Evolutionary conservation across 2,113 vertebrate species (phyloP), one percentile per base, ranked within the genome.

Genomic region (Poecile atricapillus): DNA sequence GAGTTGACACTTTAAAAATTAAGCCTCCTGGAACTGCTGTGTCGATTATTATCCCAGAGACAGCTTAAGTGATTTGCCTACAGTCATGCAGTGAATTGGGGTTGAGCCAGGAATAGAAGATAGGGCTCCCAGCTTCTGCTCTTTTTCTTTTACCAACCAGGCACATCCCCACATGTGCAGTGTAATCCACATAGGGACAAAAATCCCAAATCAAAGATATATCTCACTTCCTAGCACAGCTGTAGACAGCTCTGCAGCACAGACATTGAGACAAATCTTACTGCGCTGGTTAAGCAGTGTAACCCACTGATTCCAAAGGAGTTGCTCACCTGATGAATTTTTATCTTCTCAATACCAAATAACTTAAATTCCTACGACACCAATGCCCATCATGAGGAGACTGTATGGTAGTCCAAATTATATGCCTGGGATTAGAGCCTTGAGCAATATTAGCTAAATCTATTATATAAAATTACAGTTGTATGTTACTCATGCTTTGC

Each of bases 51-150:
- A 96, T 93, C 80, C 88, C 83, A 86, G 92, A 93, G 92, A 91
- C 87, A 96, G 94, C 93, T 96, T 95, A 96, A 96, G 83, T 86
- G 94, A 95, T 97, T 96, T 97, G 93, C 80, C 70, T 92, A 92
- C 76, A 95, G 93, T 94, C 93, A 92, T 2, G 2, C 83, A 92
- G 77, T 22, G 76, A 91, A 88, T n/a, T 90, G 90, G 94, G 93
- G 69, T 82, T 78, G 86, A 90, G 86, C 93, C 94, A 95, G 93
- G 86, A 95, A 89, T 31, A 93, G 88, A 89, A 85, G 90, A 93
- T 15, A 84, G 92, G 80, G 76, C 69, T 89, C 56, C 56, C 77
- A 56, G 65, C 52, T 75, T 87, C 88, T 52, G 33, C 46, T 83
- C 83, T 76, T 84, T 41, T 78, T 77, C 64, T 90, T 60, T 90